Evolutionary conservation across 2,888 invertebrate species (phyloP), one percentile per base, ranked within the genome.

Genomic region (Tipula confusa): DNA sequence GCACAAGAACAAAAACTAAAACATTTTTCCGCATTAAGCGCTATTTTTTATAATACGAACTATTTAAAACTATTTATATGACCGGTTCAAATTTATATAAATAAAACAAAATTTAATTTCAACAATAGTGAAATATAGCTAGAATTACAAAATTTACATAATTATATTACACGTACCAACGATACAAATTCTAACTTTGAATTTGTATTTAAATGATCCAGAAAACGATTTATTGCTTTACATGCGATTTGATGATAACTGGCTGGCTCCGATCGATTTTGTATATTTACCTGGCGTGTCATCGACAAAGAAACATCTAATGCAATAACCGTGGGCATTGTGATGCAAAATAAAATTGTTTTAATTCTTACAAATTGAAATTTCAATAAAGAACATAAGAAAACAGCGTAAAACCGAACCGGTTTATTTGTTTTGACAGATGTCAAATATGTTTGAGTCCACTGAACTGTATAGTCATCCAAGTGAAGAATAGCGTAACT

Each of bases 301-400:
- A 89, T 90, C 31, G 89, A 90, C 18, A 90, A 85, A 2, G 89
- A 90, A 11, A 87, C 87, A 86, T 90, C 89, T 83, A 90, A 85
- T 2, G 89, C 89, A 84, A 90, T 89, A 79, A 90, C 87, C 4
- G 89, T 90, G 24, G 90, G 90, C 90, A 90, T 90, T 85, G 84
- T 82, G 7, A 64, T 64, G 64, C 18, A 18, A 64, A 64, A 24
- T 11, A 24, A 64, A 64, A 24, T 11, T 64, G 9, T 64, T 9
- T 9, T 24, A 64, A 24, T 24, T 11, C 6, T 1, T 64, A 24
- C 7, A 2, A 9, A n/a, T n/a, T 24, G 64, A 1, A 24, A 64
- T 7, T 24, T 9, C 11, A 4, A 1, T n/a, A 4, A 18, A 18
- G 9, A 64, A 64, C 64, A 24, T 64, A 24, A 2, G 24, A 64